These are phyloP conservation scores for Crotalus viridis DNA, from an alignment of 2,113 vertebrate species.

Conservation along the genomic window DNA sequence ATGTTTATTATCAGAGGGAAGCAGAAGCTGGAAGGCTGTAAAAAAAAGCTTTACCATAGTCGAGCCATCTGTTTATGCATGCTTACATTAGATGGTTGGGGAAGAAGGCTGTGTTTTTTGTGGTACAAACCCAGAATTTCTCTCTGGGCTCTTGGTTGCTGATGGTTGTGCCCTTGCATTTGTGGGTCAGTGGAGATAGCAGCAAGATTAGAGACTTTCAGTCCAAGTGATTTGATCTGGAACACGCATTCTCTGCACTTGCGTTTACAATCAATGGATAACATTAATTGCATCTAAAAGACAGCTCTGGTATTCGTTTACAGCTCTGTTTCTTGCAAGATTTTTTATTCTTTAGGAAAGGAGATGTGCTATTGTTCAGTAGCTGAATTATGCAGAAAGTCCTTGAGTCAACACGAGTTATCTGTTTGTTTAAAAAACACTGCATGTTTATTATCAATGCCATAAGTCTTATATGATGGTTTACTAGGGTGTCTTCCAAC, in stretches of 20 bases:
- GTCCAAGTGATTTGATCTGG: not conserved
- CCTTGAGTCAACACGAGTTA: not conserved
- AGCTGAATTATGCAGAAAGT: not conserved
- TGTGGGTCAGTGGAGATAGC: not conserved
- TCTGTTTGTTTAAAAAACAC: not conserved
- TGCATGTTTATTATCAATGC: not conserved
- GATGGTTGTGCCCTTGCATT: not conserved
- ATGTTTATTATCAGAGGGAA: conserved; percentile 59
- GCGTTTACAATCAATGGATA: not conserved
- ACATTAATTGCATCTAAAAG: not conserved
- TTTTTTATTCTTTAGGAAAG: not conserved
- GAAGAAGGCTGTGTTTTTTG: conserved; percentile 14
- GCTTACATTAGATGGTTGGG: conserved; percentile 51
- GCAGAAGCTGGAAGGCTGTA: conserved; percentile 58
- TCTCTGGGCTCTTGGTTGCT: not conserved
- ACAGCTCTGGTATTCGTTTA: not conserved
- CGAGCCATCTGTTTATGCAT: conserved; percentile 55
- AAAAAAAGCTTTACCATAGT: conserved; percentile 46
- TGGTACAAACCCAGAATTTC: fast-evolving
- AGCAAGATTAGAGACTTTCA: not conserved
- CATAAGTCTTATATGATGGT: not conserved
- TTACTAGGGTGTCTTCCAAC: not conserved
- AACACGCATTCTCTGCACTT: not conserved
- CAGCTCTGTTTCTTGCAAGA: not conserved
- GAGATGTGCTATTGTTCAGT: not conserved